Evolutionary conservation across 2,888 invertebrate species (phyloP), one percentile per base, ranked within the genome.

Genomic region (Tuta absoluta): DNA sequence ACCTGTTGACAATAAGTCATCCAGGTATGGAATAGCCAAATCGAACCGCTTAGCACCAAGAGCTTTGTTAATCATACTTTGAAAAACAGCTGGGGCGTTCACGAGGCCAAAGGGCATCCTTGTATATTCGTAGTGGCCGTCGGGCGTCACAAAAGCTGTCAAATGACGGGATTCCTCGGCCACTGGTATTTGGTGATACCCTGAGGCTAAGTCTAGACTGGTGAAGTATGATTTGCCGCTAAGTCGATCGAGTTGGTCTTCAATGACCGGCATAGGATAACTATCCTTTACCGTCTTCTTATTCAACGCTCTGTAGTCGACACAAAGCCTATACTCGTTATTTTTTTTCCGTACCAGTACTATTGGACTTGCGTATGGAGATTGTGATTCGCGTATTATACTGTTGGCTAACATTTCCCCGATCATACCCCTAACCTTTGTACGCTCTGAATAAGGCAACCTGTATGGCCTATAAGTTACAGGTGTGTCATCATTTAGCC

Each of bases 241-340:
- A 0, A 75, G 64, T 41, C 65, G 33, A 56, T 81, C 78, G 2
- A 80, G 53, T 33, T 74, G 75, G 57, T 79, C 78, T 21, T 79
- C 73, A 8, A 77, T 73, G 17, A 72, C 21, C 0, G 77, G 78
- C n/a, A n/a, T 53, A 1, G 76, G 73, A 62, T 70, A 77, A 7
- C 19, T 38, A 33, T 77, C 75, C 57, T 73, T 74, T 0, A 76
- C 45, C 0, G 74, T 75, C 64, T 64, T 71, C 17, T 56, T 62
- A 62, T 67, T 67, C 8, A 66, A 19, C 2, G 66, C 64, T n/a
- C 64, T 33, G 24, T 66, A 66, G 38, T 77, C 75, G 4, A 74
- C 60, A 53, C 66, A 53, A 65, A 68, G 63, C 73, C 76, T 61
- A 68, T 73, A n/a, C 72, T 64, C 7, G 69, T 72, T 66, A 48